Evolutionary conservation across 2,113 vertebrate genomes (phyloP).

Genomic region (Caloenas nicobarica): DNA sequence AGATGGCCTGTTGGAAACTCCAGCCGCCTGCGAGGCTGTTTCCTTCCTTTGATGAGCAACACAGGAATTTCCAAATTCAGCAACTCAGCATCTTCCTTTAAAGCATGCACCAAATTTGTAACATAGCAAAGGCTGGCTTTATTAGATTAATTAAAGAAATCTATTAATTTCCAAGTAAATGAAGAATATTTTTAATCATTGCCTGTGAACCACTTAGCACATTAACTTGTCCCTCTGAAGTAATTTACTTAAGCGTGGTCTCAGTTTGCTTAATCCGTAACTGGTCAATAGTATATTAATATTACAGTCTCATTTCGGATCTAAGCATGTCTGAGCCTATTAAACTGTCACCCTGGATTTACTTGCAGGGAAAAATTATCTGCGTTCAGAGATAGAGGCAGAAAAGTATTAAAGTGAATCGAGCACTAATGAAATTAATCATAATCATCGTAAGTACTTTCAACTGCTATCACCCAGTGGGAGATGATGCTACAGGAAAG

Average conservation of each 20-base stretch:
- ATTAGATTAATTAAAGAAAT: constrained; percentile 71
- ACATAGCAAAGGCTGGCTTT: constrained; percentile 27
- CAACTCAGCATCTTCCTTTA: constrained; percentile 17
- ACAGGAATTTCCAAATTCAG: constrained; percentile 13
- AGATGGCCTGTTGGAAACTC: not conserved
- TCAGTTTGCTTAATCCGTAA: constrained; percentile 73
- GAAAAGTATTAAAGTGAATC: constrained; percentile 71
- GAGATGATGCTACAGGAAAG: constrained; percentile 57
- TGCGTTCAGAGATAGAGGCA: constrained; percentile 66
- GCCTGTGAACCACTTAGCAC: constrained; percentile 61
- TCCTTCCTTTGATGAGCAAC: not conserved
- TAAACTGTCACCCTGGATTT: constrained; percentile 86
- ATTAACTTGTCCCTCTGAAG: constrained; percentile 67
- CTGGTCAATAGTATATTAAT: constrained; percentile 83
- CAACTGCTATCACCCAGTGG: constrained; percentile 66
- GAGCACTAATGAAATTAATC: constrained; percentile 78
- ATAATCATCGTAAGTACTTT: constrained; percentile 63
- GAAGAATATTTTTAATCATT: constrained; percentile 70
- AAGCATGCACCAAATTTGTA: constrained; percentile 3
- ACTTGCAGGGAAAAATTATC: constrained; percentile 72
- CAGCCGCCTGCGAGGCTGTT: not conserved
- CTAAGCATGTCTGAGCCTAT: constrained; percentile 79
- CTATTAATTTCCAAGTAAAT: constrained; percentile 74
- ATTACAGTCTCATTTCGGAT: constrained; percentile 76
- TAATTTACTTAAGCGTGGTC: constrained; percentile 68